These are phyloP conservation scores for Abramis brama DNA, from an alignment of 2,113 vertebrate species.

Conservation along the genomic window DNA sequence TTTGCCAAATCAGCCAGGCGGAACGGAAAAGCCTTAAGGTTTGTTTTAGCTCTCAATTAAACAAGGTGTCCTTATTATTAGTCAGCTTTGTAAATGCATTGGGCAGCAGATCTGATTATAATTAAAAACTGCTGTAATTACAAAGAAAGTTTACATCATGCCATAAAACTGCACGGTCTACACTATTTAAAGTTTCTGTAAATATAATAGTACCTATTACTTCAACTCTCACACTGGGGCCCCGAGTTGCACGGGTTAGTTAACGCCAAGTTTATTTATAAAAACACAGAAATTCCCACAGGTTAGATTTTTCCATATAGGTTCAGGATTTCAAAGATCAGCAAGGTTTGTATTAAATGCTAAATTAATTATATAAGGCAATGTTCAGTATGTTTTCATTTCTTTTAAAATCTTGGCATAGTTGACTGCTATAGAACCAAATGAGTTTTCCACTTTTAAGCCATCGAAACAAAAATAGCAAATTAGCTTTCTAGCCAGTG, in stretches of 20 bases:
- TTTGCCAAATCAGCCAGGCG: conserved; percentile 31
- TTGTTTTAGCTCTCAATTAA: conserved; percentile 35
- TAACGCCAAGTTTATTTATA: background rate
- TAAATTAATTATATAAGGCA: background rate
- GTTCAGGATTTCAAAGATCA: too few species aligned
- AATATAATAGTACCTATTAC: conserved; percentile 28
- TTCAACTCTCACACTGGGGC: conserved; percentile 14
- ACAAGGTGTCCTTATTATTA: conserved; percentile 31
- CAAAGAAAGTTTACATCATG: conserved; percentile 29
- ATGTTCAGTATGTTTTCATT: background rate
- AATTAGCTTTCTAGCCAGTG: background rate
- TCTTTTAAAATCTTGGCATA: background rate
- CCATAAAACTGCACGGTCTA: conserved; percentile 6
- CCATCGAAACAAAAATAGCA: background rate
- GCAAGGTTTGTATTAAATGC: background rate
- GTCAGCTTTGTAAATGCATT: conserved; percentile 1
- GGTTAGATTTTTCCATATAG: background rate
- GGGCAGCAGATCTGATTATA: conserved; percentile 31
- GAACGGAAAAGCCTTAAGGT: background rate
- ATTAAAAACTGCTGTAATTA: conserved; percentile 37
- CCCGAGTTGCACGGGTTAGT: background rate
- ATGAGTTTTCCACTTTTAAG: background rate
- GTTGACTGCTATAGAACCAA: background rate
- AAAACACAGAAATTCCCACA: background rate
- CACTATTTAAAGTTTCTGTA: conserved; percentile 37